These are phyloP conservation scores for Patella depressa DNA, from an alignment of 2,888 invertebrate species.

Conservation along the genomic window DNA sequence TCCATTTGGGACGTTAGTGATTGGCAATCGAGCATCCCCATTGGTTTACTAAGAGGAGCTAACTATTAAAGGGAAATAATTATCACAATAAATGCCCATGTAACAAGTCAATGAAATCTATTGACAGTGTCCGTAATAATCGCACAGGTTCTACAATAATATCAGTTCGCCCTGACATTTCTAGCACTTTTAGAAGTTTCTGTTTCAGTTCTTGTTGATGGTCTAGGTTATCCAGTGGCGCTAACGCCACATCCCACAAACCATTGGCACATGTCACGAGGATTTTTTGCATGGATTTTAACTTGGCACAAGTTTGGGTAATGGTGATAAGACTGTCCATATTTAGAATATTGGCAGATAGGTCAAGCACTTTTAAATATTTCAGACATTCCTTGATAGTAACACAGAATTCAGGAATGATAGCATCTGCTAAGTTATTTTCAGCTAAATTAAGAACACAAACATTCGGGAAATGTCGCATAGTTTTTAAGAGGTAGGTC, in stretches of 20 bases:
- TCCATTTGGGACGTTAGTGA: too few relatives aligned
- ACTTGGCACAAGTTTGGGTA: conserved; percentile 44
- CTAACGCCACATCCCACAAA: conserved; percentile 35
- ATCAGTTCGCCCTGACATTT: conserved; percentile 42
- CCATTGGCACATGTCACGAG: conserved; percentile 44
- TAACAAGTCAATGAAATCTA: too few relatives aligned
- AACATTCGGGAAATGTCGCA: conserved; percentile 49
- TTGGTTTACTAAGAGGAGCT: too few relatives aligned
- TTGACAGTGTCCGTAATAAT: too few relatives aligned
- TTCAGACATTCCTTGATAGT: conserved; percentile 35
- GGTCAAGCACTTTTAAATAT: conserved; percentile 48
- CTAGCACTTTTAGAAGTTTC: conserved; percentile 37
- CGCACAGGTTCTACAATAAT: conserved; percentile 38
- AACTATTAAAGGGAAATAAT: too few relatives aligned
- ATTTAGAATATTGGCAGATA: conserved; percentile 54
- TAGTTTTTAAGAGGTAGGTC: conserved; percentile 43
- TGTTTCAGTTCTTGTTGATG: conserved; percentile 27
- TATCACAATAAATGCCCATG: too few relatives aligned
- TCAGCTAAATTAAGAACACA: conserved; percentile 54
- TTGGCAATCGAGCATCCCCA: too few relatives aligned
- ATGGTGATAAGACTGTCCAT: conserved; percentile 46
- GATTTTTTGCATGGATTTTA: conserved; percentile 48
- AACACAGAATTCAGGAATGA: conserved; percentile 46
- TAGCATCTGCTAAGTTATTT: conserved; percentile 50
- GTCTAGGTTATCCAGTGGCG: conserved; percentile 31